phyloP scores from a whole-genome alignment of 2,888 invertebrate genomes.

The Andrena camellia region DNA sequence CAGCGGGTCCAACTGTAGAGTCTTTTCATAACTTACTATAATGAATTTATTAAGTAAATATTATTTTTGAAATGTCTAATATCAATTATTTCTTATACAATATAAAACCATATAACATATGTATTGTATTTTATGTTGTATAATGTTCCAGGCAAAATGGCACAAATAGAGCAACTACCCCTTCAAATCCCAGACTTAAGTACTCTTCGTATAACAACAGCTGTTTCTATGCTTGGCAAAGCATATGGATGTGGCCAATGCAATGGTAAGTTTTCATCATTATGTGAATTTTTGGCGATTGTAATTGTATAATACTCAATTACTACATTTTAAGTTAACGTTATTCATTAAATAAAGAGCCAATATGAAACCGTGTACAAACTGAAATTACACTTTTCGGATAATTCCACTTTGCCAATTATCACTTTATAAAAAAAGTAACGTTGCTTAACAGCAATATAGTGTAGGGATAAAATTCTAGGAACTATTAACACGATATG shows the following conservation, averaged over 20 bases:
- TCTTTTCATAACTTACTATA: not conserved
- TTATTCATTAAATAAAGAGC: too few relatives aligned
- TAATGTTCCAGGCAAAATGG: slow-evolving; percentile 78
- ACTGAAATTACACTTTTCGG: too few relatives aligned
- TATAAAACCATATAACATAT: not conserved
- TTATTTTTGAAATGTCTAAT: not conserved
- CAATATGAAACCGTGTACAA: too few relatives aligned
- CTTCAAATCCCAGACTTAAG: slow-evolving; percentile 86
- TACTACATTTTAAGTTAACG: too few relatives aligned
- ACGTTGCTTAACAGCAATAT: too few relatives aligned
- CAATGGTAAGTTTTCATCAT: slow-evolving; percentile 80
- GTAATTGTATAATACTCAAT: too few relatives aligned
- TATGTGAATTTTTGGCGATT: not conserved
- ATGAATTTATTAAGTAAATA: not conserved
- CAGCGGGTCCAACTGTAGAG: too few relatives aligned
- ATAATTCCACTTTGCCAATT: too few relatives aligned
- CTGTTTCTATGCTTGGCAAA: slow-evolving; percentile 87
- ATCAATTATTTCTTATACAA: not conserved
- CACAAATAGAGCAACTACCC: slow-evolving; percentile 84
- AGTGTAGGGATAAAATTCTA: too few relatives aligned
- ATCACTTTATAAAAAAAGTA: too few relatives aligned
- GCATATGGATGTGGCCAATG: slow-evolving; percentile 86
- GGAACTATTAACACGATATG: too few relatives aligned
- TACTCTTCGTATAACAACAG: slow-evolving; percentile 86
- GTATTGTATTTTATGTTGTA: not conserved